phyloP scores from a whole-genome alignment of 2,797 vertebrate species.

The Balearica regulorum region DNA sequence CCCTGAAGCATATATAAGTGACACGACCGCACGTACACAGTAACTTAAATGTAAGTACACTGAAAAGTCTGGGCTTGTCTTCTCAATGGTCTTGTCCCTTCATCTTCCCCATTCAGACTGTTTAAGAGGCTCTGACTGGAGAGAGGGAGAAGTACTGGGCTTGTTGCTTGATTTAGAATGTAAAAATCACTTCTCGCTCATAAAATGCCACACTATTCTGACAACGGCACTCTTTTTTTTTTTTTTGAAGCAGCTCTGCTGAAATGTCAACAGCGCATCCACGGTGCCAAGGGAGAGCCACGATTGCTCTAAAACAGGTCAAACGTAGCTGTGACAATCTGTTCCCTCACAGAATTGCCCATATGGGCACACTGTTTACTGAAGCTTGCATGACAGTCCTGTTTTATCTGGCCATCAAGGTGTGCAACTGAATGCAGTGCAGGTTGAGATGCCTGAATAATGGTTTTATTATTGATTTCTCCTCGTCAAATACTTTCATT shows the following conservation, averaged over 20 bases:
- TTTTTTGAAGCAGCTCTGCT: not conserved
- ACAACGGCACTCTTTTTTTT: not conserved
- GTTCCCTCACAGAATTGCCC: not conserved
- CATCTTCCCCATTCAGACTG: not conserved
- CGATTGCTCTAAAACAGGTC: not conserved
- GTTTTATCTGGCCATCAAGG: conserved; percentile 10
- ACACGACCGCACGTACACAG: not conserved
- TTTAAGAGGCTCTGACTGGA: not conserved
- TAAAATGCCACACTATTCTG: not conserved
- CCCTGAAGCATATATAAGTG: not conserved
- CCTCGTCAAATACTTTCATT: not conserved
- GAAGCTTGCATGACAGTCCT: not conserved
- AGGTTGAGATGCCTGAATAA: not conserved
- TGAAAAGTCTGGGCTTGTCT: not conserved
- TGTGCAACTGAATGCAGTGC: not conserved
- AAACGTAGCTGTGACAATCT: conserved; percentile 26
- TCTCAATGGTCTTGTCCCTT: not conserved
- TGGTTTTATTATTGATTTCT: not conserved
- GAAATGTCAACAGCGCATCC: conserved; percentile 8
- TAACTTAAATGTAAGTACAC: not conserved
- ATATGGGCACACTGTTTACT: not conserved
- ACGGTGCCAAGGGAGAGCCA: not conserved
- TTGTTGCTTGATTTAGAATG: not conserved
- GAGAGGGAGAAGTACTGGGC: not conserved
- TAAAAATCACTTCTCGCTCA: not conserved